Base-by-base conservation (phyloP, 1,140 invertebrate genomes). In the Nixonia krombeini region DNA sequence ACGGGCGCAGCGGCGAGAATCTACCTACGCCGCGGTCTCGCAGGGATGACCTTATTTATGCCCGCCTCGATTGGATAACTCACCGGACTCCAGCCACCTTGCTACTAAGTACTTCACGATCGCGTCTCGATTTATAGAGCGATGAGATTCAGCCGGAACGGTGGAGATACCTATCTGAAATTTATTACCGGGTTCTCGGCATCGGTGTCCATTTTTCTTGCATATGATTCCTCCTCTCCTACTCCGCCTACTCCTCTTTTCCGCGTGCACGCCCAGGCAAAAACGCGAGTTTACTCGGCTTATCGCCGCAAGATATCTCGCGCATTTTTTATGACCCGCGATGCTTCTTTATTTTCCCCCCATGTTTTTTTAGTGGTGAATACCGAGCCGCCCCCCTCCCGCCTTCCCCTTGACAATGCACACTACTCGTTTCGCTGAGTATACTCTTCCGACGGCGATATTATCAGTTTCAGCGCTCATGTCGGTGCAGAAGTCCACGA, bases 121-220 rank as follows among this genome's bases (percentile, higher is more conserved):
- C 62, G 35, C 18, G 28, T 18, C 37, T 50, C 66, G 72, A 73
- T 77, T 77, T 75, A 77, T 77, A 73, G 72, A 65, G 70, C 73
- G 73, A 77, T 67, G 64, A 75, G 73, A 73, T 73, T 73, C 59
- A 57, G 66, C 66, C 55, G 49, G 46, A 51, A 52, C 33, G 56
- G 45, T 53, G 53, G 40, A 68, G 61, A 61, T 72, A 63, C 64
- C 72, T 70, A 75, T 66, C 64, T 64, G 62, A 68, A 64, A 77
- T 76, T 70, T 70, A 70, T 70, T 59, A 61, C 57, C 62, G 69
- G 71, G 49, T 53, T 42, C 45, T 55, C 51, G 29, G 33, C 57
- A 47, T 50, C 45, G 44, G 21, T 12, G 23, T 31, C 38, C 37
- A 55, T 62, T 68, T 56, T 56, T 55, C 63, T 50, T 50, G 40